A percentile compares a stretch with the other conserved stretches of the same genome.
These are phyloP conservation scores for Eutolmus rufibarbis DNA, from an alignment of 2,888 invertebrate species.

Conservation along the genomic window DNA sequence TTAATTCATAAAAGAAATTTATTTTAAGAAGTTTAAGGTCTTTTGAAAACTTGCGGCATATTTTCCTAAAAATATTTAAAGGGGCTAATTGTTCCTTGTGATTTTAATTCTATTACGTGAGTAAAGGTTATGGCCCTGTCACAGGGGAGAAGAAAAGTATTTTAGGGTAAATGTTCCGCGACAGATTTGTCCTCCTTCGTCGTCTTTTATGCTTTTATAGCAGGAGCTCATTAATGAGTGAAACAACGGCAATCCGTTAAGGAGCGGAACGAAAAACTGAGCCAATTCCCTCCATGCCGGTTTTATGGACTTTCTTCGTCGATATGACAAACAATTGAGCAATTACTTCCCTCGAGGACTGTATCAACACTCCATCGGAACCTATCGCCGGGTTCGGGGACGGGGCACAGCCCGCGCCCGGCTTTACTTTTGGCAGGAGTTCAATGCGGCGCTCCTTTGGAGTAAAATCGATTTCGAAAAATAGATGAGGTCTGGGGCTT, in stretches of 20 bases:
- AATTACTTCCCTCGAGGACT: slow-evolving; percentile 28
- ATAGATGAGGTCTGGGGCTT: slow-evolving; percentile 2
- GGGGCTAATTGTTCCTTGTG: background rate
- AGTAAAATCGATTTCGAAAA: slow-evolving; percentile 2
- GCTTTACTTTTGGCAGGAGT: background rate
- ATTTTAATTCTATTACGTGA: background rate
- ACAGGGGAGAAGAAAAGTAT: background rate
- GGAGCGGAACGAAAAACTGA: background rate
- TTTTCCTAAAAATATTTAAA: background rate
- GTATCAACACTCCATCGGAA: slow-evolving; percentile 17
- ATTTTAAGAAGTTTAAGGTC: background rate
- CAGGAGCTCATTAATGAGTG: background rate
- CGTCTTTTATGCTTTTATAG: background rate
- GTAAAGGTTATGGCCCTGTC: background rate
- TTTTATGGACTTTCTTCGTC: background rate
- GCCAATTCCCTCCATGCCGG: background rate
- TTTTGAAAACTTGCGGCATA: background rate
- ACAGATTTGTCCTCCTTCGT: background rate
- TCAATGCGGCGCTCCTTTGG: background rate
- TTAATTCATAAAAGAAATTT: background rate
- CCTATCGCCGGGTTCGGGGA: background rate
- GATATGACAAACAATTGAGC: slow-evolving; percentile 33
- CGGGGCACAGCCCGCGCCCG: background rate
- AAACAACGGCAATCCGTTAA: background rate
- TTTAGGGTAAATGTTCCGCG: background rate